Conservation (phyloP, 2,888 invertebrate genomes). For the Drosophila stalkeri region DNA sequence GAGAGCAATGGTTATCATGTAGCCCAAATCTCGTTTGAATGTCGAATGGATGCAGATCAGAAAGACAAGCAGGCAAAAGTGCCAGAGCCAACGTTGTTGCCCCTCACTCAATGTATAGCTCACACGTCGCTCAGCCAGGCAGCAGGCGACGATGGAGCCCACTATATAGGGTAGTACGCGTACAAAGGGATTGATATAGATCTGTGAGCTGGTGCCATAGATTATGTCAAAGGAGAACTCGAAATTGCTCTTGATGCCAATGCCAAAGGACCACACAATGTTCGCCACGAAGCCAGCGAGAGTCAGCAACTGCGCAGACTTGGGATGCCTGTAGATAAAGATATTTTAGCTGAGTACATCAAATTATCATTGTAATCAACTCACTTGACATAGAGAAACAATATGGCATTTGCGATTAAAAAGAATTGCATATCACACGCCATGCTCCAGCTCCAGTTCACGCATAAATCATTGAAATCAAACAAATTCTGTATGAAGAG, state of each 20-base stretch:
- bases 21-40: conserved; percentile 84
- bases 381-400: conserved; percentile 84
- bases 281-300: conserved; percentile 61
- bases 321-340: conserved; percentile 72
- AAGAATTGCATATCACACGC: conserved; percentile 86
- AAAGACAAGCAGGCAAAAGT: conserved; percentile 77
- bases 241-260: conserved; percentile 76
- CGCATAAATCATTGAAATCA: conserved; percentile 82
- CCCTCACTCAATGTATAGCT: conserved; percentile 70
- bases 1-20: conserved; percentile 85
- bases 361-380: conserved; percentile 31
- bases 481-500: conserved; percentile 85
- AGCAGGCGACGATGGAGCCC: conserved; percentile 86
- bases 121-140: conserved; percentile 79
- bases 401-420: conserved; percentile 79
- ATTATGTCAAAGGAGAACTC: conserved; percentile 84
- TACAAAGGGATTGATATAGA: conserved; percentile 86
- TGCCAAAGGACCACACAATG: conserved; percentile 79
- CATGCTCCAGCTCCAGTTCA: conserved; percentile 85
- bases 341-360: too few relatives aligned
- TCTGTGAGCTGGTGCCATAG: conserved; percentile 82
- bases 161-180: conserved; percentile 86
- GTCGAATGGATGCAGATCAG: conserved; percentile 83
- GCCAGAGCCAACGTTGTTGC: conserved; percentile 81
- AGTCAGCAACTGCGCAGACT: conserved; percentile 61